Base-by-base conservation (phyloP, 2,888 invertebrate species). In the Stenichneumon culpator region DNA sequence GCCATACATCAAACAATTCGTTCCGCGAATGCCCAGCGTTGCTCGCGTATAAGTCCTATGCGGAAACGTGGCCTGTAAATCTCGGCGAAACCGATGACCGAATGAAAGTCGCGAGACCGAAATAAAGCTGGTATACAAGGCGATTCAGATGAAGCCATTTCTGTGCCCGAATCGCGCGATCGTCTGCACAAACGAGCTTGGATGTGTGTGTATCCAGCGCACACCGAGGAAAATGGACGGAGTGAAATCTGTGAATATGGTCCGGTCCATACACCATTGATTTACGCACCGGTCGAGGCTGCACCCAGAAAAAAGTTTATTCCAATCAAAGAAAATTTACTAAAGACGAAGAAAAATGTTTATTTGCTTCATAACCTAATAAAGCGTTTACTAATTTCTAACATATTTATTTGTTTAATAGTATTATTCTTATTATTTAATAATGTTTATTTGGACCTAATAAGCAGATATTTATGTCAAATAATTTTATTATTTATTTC, bases 41-140 rank as follows among this genome's bases (percentile, higher is more conserved):
- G 75, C 47, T 65, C 79, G 44, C 54, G 72, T 67, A 78, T 57
- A 75, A 44, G 74, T 79, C 79, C 22, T 32, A 28, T 32, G 32
- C 74, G 65, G 83, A 79, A 79, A 70, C 79, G 74, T 54, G 39
- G 14, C 39, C 63, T 52, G 47, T 79, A 75, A 83, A 83, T 79
- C 79, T 79, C 44, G 63, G 22, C 16, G 36, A 83, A 79, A 78
- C 79, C 73, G 65, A 75, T 79, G 69, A 65, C 69, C 69, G 54
- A 65, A 79, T 70, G 65, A 47, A 70, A 79, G 70, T 70, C 22
- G 44, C 39, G 52, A 54, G 52, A 57, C 57, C 44, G 68, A 57
- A 50, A 52, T n/a, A 9, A 72, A 16, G 19, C 19, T 54, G 47
- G 57, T 28, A 11, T 77, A 77, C 78, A 69, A n/a, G 28, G 57